Evolutionary conservation across 2,888 invertebrate species (phyloP), one percentile per base, ranked within the genome.

Genomic region (Shargacucullia verbasci): DNA sequence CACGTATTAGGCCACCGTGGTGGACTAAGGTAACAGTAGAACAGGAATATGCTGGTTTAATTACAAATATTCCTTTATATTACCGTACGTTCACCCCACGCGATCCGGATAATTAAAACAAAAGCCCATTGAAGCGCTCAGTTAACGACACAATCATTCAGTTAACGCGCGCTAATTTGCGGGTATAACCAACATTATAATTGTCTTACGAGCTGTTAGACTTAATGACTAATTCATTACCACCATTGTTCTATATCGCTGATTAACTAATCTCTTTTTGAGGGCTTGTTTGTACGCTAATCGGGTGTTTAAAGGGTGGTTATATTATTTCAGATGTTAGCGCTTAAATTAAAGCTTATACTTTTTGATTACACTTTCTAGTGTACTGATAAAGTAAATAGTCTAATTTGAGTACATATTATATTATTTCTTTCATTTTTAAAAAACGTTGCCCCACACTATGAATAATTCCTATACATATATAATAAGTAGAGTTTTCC

Each of bases 161-260:
- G 78, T 78, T 80, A 85, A 86, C 77, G 81, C 79, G 71, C 75
- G 76, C 83, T 86, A 87, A 88, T 88, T 87, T 78, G 72, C 72
- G 60, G 66, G 79, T 81, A 84, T 85, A 86, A 88, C 84, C 80
- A 79, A 79, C 79, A 78, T 81, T 82, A 82, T 85, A 82, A 86
- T 85, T 86, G 86, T 86, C 82, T 81, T 81, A 77, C 75, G 80
- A 82, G 77, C 70, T 62, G 68, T 61, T 67, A 70, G 62, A 66
- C 48, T 80, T 83, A 81, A 83, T 76, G 71, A 72, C 69, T 76
- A 68, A 79, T 81, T 83, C 75, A 83, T 81, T 81, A 74, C 57
- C 53, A 50, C 67, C 59, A 67, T 74, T 74, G 64, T 72, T 57
- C 52, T 38, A 54, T 43, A 59, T 55, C 46, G 38, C 55, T 64